Conservation (phyloP, 2,113 vertebrate species). For the Heterocephalus glaber region DNA sequence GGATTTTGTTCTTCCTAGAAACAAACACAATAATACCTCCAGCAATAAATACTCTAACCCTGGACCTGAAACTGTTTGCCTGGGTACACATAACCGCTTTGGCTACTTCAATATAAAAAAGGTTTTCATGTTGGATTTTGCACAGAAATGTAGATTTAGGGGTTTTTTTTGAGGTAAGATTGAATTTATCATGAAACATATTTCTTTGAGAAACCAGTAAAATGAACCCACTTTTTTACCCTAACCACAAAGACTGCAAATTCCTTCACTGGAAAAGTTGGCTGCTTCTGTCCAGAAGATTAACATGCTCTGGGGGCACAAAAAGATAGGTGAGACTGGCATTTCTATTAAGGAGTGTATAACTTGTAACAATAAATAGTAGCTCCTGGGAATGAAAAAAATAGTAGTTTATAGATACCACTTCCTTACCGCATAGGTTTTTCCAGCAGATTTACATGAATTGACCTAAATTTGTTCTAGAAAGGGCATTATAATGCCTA, state of each 20-base stretch:
- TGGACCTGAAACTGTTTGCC: conserved; percentile 57
- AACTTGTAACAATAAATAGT: background rate
- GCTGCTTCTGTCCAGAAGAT: conserved; percentile 64
- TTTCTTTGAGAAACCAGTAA: conserved; percentile 66
- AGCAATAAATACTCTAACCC: conserved; percentile 63
- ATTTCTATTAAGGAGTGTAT: background rate
- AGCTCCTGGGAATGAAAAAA: background rate
- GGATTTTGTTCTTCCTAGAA: conserved; percentile 65
- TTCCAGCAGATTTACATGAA: background rate
- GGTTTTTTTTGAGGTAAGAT: conserved; percentile 54
- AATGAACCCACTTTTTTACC: conserved; percentile 69
- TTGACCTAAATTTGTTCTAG: background rate
- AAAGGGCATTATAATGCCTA: background rate
- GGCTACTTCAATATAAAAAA: conserved; percentile 51
- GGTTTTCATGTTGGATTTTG: conserved; percentile 43
- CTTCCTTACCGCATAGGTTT: background rate
- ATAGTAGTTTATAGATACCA: background rate
- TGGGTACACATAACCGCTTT: conserved; percentile 10
- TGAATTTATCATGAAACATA: conserved; percentile 65
- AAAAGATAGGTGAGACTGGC: background rate
- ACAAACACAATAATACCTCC: conserved; percentile 44
- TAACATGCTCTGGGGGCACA: background rate
- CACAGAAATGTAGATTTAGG: conserved; percentile 58
- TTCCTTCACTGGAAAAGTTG: conserved; percentile 73
- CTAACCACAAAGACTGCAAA: conserved; percentile 75